Conservation (phyloP, 2,797 vertebrate genomes). For the Linurgus olivaceus region DNA sequence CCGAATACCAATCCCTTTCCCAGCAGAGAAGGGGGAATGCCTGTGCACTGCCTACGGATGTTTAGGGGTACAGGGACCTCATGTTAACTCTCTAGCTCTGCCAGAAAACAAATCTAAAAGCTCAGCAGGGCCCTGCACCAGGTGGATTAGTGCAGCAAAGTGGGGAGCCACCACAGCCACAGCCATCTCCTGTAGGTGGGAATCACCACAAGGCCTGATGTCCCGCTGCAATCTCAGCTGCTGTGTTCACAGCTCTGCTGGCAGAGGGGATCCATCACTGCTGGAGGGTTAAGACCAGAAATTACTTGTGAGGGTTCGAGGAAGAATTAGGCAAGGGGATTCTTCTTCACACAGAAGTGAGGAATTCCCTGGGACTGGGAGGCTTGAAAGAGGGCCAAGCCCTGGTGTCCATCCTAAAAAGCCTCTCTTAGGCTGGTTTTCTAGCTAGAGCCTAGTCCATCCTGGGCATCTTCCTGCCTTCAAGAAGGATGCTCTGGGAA, state of each 20-base stretch:
- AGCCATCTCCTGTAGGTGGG: neutral
- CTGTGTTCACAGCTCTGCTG: neutral
- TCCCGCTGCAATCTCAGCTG: neutral
- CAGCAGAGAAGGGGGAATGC: neutral
- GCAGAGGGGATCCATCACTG: neutral
- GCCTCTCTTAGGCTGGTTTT: neutral
- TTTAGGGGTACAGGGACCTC: neutral
- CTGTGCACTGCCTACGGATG: neutral
- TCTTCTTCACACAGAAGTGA: neutral
- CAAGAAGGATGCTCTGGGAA: neutral
- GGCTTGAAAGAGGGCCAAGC: neutral
- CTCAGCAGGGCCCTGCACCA: neutral
- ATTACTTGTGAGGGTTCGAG: neutral
- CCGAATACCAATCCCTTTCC: fast-evolving
- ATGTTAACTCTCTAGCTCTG: neutral
- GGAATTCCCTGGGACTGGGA: neutral
- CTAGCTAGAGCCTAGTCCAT: neutral
- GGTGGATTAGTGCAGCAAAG: fast-evolving
- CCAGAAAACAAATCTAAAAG: neutral
- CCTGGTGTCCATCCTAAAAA: neutral
- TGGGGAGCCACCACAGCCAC: neutral
- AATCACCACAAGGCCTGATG: neutral
- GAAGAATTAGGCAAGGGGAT: neutral
- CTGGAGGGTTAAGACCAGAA: neutral
- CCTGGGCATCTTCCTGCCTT: neutral